phyloP scores from a whole-genome alignment of 2,888 invertebrate species.

The Hypomecis punctinalis region DNA sequence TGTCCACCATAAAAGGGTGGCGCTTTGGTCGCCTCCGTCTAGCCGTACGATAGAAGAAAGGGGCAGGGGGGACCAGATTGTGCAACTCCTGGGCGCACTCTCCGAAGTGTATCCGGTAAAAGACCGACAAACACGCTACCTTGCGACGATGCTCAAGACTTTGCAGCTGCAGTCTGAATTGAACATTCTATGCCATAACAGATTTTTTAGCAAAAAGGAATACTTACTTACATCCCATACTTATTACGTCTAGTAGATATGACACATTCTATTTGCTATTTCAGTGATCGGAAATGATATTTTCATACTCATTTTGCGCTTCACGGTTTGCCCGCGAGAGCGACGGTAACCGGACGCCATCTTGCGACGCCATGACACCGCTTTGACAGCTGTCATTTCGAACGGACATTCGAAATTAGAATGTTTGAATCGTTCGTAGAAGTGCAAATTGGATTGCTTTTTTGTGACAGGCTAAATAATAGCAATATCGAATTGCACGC shows the following conservation, averaged over 20 bases:
- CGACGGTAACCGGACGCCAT: conserved; percentile 83
- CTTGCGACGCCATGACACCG: conserved; percentile 75
- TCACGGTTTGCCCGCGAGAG: conserved; percentile 69
- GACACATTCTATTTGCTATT: conserved; percentile 58
- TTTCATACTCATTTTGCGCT: conserved; percentile 71
- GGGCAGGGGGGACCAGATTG: too few relatives aligned
- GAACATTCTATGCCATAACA: too few relatives aligned
- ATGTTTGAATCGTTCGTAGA: conserved; percentile 65
- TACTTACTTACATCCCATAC: too few relatives aligned
- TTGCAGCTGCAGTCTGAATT: too few relatives aligned
- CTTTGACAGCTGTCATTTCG: conserved; percentile 82
- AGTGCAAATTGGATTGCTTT: conserved; percentile 45
- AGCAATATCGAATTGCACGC: conserved; percentile 22
- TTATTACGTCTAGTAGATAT: conserved; percentile 6
- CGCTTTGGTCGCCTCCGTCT: too few relatives aligned
- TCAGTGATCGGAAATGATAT: conserved; percentile 76
- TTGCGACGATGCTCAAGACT: too few relatives aligned
- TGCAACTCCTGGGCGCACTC: too few relatives aligned
- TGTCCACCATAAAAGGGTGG: too few relatives aligned
- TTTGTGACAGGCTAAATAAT: conserved; percentile 23
- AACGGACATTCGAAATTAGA: conserved; percentile 79
- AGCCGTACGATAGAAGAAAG: too few relatives aligned
- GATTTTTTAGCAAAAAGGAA: too few relatives aligned
- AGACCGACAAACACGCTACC: too few relatives aligned
- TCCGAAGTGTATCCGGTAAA: too few relatives aligned